Evolutionary conservation across 2,113 vertebrate species (phyloP), one percentile per base, ranked within the genome.

Genomic region (Leptobrachium ailaonicum): DNA sequence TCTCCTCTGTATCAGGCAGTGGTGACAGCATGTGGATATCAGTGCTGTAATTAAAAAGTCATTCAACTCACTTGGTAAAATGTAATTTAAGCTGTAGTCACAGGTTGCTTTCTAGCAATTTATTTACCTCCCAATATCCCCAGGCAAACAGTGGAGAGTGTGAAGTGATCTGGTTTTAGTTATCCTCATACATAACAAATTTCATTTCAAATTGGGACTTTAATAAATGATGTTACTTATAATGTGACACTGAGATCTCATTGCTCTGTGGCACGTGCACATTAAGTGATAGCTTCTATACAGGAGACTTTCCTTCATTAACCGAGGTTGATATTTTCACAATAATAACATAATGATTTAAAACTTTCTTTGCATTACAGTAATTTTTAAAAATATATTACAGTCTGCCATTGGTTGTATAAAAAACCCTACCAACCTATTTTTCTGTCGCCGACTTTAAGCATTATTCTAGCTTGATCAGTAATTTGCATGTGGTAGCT

Each of bases 1-100:
- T 93, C 90, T 85, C 91, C 88, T 88, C 86, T 87, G 88, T 88
- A 88, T 92, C 88, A 90, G 87, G 89, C 0, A 69, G 88, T 92
- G 90, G 86, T 86, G 85, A 91, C 89, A 92, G 90, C 85, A 86
- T 88, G 89, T 0, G 86, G 88, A 87, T 89, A 90, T 88, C 89
- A 90, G 87, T 86, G 86, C 84, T 89, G 88, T 90, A 92, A 94
- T 93, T 93, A 92, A 94, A 94, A 93, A 93, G 85, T 86, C 90
- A 92, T 88, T 89, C 89, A 89, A 83, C 89, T 92, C 87, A 89
- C 86, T 89, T 87, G 86, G 87, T 90, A 90, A 93, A 89, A 91
- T 91, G 87, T 88, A 92, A 94, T 92, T 93, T 92, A 90, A 92
- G 85, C 88, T 88, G 86, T 88, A 91, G 89, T 90, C 88, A 86